A percentile compares a stretch with the other conserved stretches of the same genome.
These are phyloP conservation scores for Uromys caudimaculatus DNA, from an alignment of 2,797 vertebrate species.

Conservation along the genomic window DNA sequence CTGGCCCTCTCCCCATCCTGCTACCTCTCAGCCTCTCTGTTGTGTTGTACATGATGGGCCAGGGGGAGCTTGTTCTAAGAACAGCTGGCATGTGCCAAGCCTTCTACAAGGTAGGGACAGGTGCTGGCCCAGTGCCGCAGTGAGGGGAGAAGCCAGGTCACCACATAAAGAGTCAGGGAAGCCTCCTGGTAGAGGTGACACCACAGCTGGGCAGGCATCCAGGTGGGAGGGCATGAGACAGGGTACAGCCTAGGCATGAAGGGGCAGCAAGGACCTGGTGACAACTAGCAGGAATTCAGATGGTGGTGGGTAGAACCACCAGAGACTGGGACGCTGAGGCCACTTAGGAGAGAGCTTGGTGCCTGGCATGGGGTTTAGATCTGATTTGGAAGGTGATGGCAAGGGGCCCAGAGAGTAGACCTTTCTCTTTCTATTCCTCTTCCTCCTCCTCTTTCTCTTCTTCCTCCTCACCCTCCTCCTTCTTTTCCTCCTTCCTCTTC, in stretches of 20 bases:
- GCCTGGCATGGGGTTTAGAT: not conserved
- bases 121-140: not conserved
- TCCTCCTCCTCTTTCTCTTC: too few relatives aligned
- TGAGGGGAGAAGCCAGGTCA: not conserved
- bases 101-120: not conserved
- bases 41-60: not conserved
- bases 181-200: not conserved
- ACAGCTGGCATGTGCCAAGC: too few relatives aligned
- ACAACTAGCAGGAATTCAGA: not conserved
- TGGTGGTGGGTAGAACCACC: not conserved
- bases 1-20: too few relatives aligned
- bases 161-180: not conserved
- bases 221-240: not conserved
- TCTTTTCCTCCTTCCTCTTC: not conserved
- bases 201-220: fast-evolving
- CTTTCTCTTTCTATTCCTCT: too few relatives aligned
- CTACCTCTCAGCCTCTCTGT: not conserved
- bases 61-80: not conserved
- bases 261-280: not conserved
- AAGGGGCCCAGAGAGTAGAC: not conserved
- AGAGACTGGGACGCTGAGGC: not conserved
- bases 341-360: not conserved
- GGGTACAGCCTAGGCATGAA: not conserved
- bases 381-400: not conserved
- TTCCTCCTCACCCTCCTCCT: not conserved